These are phyloP conservation scores for Heteronetta atricapilla DNA, from an alignment of 2,113 vertebrate genomes.

Conservation along the genomic window DNA sequence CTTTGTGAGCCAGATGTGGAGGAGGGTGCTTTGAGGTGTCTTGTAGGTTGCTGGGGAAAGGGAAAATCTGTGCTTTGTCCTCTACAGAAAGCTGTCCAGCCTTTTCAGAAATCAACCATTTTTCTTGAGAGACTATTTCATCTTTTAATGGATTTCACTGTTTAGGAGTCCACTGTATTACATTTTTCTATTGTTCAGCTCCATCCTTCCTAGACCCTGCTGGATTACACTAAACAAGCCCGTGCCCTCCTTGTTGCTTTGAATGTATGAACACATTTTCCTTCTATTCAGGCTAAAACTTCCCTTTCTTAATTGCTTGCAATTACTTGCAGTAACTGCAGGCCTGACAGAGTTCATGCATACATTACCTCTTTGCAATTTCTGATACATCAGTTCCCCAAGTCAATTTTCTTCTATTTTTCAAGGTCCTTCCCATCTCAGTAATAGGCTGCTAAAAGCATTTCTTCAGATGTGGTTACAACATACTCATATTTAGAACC, in stretches of 20 bases:
- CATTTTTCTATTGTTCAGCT: constrained; percentile 26
- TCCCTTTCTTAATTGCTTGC: constrained; percentile 36
- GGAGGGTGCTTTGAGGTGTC: neutral
- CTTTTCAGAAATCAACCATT: neutral
- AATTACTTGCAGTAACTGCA: constrained; percentile 44
- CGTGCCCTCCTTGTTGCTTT: neutral
- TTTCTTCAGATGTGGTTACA: constrained; percentile 9
- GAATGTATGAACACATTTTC: constrained; percentile 27
- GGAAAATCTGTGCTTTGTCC: neutral
- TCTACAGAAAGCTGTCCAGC: neutral
- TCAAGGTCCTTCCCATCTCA: constrained; percentile 5
- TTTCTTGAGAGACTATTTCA: neutral
- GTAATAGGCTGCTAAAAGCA: constrained; percentile 39
- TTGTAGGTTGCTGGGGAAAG: neutral
- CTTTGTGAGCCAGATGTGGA: neutral
- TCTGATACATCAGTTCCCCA: constrained; percentile 15
- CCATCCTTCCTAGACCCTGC: neutral
- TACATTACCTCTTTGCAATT: constrained; percentile 35
- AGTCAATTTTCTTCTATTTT: constrained; percentile 41
- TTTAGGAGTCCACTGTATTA: neutral
- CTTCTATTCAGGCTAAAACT: constrained; percentile 30
- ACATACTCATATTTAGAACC: neutral
- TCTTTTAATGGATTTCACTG: constrained; percentile 21
- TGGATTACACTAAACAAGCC: constrained; percentile 14
- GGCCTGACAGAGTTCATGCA: constrained; percentile 29